Evolutionary conservation across 2,888 invertebrate species (phyloP), one percentile per base, ranked within the genome.

Genomic region (Daptonema setosum): DNA sequence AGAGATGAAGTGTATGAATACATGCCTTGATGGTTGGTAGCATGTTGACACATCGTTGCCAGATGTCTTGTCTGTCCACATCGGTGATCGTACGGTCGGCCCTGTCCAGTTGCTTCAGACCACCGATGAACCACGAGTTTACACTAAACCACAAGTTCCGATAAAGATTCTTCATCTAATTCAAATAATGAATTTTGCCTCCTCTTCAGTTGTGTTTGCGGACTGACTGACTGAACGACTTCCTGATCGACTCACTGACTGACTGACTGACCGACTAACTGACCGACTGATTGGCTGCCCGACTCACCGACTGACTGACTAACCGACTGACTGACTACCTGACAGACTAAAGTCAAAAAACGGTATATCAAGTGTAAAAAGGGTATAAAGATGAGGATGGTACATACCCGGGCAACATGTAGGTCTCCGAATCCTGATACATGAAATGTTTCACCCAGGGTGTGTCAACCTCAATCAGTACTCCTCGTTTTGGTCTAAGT

Each of bases 371-470:
- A n/a, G n/a, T n/a, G n/a, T n/a, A n/a, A n/a, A n/a, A n/a, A n/a
- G n/a, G n/a, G n/a, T n/a, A n/a, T n/a, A n/a, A n/a, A n/a, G n/a
- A n/a, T n/a, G n/a, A n/a, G n/a, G n/a, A n/a, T n/a, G n/a, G n/a
- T n/a, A 70, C 2, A 85, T 66, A 1, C 78, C 73, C 0, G 83
- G 45, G 45, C 14, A 45, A n/a, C 5, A 45, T n/a, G 45, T 45
- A 45, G n/a, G 45, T 45, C 8, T 8, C 35, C 45, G 45, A 45
- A 14, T 45, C 22, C 3, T 3, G 14, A 22, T 45, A 45, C 3
- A 17, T 5, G 11, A 45, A 14, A 22, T 45, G 45, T 14, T 22
- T 17, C 45, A 14, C 3, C 45, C 45, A 45, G 3, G 45, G 45
- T n/a, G 45, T 22, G 45, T 45, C 45, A 14, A 45, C n/a, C 45